These are phyloP conservation scores for Pangasianodon gigas DNA, from an alignment of 2,113 vertebrate genomes.

Conservation along the genomic window DNA sequence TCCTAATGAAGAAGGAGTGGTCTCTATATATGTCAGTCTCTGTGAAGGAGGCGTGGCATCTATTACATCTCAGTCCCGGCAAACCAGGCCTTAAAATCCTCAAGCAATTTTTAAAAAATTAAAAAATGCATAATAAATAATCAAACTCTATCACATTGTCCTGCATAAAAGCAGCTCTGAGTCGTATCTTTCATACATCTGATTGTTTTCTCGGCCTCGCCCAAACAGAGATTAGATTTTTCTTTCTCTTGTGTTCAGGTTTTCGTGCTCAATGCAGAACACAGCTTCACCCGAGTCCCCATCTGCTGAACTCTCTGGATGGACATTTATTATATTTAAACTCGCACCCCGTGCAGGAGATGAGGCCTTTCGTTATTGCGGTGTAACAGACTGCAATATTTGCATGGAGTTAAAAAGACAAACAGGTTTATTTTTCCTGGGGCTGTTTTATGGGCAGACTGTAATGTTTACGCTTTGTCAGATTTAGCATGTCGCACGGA, in stretches of 20 bases:
- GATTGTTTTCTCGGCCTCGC: neutral
- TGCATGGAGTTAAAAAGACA: conserved; percentile 35
- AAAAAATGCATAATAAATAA: neutral
- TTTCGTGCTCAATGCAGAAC: neutral
- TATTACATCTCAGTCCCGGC: neutral
- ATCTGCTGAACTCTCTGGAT: conserved; percentile 9
- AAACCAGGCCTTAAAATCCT: neutral
- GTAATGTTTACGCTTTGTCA: conserved; percentile 14
- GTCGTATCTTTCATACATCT: neutral
- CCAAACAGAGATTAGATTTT: neutral
- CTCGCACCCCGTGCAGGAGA: conserved; percentile 44
- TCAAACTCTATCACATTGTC: neutral
- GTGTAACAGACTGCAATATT: conserved; percentile 51
- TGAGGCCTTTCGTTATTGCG: conserved; percentile 56
- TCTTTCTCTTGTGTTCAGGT: neutral
- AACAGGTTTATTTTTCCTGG: conserved; percentile 44
- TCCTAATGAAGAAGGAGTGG: neutral
- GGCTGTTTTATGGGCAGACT: conserved; percentile 10
- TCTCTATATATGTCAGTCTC: neutral
- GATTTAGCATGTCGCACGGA: neutral
- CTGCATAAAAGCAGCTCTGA: neutral
- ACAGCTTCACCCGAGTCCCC: neutral
- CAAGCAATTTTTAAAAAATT: neutral
- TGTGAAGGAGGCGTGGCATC: neutral
- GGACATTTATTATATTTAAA: conserved; percentile 62